These are phyloP conservation scores for Hoplostethus atlanticus DNA, from an alignment of 2,797 vertebrate species.

Conservation along the genomic window DNA sequence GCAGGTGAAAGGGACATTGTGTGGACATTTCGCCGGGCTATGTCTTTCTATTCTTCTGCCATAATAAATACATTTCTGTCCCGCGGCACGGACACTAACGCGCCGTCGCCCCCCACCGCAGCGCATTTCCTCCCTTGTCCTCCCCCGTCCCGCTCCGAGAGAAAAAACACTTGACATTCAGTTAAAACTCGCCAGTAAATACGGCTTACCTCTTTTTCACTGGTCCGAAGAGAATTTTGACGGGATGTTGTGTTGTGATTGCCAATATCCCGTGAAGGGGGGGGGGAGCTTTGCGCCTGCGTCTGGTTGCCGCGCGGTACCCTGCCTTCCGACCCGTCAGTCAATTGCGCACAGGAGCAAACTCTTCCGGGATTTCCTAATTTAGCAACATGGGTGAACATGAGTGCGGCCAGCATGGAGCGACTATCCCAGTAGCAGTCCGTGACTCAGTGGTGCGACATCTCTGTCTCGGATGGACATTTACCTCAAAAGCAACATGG, in stretches of 20 bases:
- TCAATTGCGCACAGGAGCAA: constrained; percentile 81
- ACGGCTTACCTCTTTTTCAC: constrained; percentile 56
- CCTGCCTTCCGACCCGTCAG: constrained; percentile 68
- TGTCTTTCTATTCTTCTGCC: constrained; percentile 29
- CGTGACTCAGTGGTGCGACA: constrained; percentile 62
- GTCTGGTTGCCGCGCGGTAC: constrained; percentile 45
- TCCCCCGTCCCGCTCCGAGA: neutral
- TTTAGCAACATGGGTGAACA: constrained; percentile 86
- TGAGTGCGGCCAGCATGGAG: constrained; percentile 39
- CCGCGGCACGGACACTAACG: neutral
- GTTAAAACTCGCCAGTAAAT: neutral
- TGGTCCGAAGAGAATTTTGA: constrained; percentile 17
- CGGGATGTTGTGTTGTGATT: constrained; percentile 44
- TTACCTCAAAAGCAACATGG: constrained; percentile 51
- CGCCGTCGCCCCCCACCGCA: neutral
- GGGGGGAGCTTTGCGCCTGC: constrained; percentile 35
- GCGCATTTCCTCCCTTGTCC: neutral
- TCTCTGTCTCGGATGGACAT: constrained; percentile 10
- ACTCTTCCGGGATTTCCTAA: constrained; percentile 94
- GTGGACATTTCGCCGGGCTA: constrained; percentile 34
- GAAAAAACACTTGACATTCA: neutral
- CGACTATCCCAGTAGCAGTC: neutral
- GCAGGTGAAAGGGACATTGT: constrained; percentile 43
- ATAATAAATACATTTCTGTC: constrained; percentile 35
- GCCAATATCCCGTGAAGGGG: constrained; percentile 26